Conservation (phyloP, 1,140 invertebrate genomes). For the Chymomyza costata region DNA sequence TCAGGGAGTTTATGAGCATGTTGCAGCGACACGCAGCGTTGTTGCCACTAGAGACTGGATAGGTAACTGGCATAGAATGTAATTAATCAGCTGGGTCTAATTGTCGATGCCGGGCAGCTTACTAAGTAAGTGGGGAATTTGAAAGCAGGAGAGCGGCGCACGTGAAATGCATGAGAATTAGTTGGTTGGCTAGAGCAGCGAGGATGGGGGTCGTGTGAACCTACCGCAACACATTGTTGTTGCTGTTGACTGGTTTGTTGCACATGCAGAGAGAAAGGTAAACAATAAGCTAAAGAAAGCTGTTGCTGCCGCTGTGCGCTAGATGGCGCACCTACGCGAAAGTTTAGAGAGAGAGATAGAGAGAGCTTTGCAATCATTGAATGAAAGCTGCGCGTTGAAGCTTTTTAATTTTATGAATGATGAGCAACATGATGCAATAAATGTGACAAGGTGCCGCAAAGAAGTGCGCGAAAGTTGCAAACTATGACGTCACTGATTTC, state of each 20-base stretch:
- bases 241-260: constrained; percentile 32
- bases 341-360: constrained; percentile 24
- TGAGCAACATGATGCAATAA: too few relatives aligned
- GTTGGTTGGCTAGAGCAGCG: neutral
- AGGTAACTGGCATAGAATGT: constrained; percentile 38
- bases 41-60: too few relatives aligned
- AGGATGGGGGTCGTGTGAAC: constrained; percentile 16
- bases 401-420: constrained; percentile 52
- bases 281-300: constrained; percentile 14
- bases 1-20: too few relatives aligned
- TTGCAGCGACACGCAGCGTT: too few relatives aligned
- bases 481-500: too few relatives aligned
- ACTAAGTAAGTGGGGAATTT: constrained; percentile 7
- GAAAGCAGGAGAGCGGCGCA: constrained; percentile 15
- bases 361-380: constrained; percentile 13
- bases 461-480: too few relatives aligned
- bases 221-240: constrained; percentile 55
- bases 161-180: constrained; percentile 58
- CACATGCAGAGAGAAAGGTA: too few relatives aligned
- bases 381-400: constrained; percentile 15
- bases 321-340: constrained; percentile 42
- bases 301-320: neutral
- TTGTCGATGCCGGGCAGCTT: constrained; percentile 38
- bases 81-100: constrained; percentile 62
- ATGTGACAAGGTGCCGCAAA: too few relatives aligned